These are phyloP conservation scores for Dendrocincla tyrannina DNA, from an alignment of 2,797 vertebrate genomes.

Conservation along the genomic window DNA sequence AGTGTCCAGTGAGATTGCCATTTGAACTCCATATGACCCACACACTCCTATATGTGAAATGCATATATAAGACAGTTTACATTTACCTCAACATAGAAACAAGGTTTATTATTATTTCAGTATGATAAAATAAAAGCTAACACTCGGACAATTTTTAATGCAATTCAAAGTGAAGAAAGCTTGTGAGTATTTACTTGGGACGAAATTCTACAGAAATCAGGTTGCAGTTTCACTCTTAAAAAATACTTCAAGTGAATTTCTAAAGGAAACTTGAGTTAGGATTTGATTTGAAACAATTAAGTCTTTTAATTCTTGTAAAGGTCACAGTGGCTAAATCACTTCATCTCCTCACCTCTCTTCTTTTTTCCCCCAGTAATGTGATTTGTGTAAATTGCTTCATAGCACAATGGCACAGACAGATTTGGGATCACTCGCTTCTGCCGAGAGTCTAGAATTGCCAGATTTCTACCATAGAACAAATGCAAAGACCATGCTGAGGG, in stretches of 20 bases:
- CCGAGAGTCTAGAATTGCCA: background rate
- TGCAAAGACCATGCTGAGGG: background rate
- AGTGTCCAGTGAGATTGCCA: background rate
- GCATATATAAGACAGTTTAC: background rate
- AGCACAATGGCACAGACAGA: background rate
- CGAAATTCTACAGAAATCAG: background rate
- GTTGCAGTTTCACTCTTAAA: background rate
- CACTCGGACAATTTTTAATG: background rate
- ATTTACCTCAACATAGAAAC: background rate
- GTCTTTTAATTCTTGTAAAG: background rate
- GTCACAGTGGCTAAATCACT: background rate
- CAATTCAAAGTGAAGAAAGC: background rate
- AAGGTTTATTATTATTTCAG: background rate
- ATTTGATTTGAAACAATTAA: background rate
- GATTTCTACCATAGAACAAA: background rate
- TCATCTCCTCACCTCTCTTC: accelerated
- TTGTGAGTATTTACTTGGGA: background rate
- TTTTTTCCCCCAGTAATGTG: background rate
- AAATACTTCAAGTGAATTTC: background rate
- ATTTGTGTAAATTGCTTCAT: background rate
- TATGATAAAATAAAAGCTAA: background rate
- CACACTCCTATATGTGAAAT: background rate
- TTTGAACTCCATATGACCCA: background rate
- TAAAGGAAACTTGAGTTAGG: background rate
- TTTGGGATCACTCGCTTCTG: background rate